Base-by-base conservation (phyloP, 1,140 invertebrate species). In the Cardiocondyla obscurior region DNA sequence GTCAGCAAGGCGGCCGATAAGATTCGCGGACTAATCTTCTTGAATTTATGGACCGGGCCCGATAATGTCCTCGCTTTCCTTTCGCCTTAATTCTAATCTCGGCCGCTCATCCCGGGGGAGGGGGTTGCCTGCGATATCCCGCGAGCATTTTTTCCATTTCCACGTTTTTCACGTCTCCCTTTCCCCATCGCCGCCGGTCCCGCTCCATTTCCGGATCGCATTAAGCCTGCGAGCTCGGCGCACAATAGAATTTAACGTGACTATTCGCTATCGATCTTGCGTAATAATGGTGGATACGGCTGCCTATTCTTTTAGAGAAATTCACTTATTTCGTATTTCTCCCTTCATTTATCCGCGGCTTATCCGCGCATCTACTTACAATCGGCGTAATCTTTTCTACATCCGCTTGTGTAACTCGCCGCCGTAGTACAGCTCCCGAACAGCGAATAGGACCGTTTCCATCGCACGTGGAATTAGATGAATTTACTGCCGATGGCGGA, bases 1-100 rank as follows among this genome's bases (percentile, higher is more conserved):
- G 28, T 19, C 16, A 8, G n/a, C 16, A 10, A 7, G 16, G 46
- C 55, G 70, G 62, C 62, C 57, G 44, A 81, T 65, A 85, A 89
- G 85, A 85, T 86, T 83, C 87, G 83, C 64, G 30, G 85, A 89
- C 89, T 91, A 90, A 91, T 91, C 90, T 91, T 89, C 83, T 77
- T 72, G 83, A 90, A 91, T 91, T 91, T 91, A 91, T 91, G 88
- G 85, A 89, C 88, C 88, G 60, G 60, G 70, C 79, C 88, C 82
- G 89, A 91, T 91, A 91, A 90, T 89, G 90, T 90, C 89, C 85
- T 83, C 89, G 88, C 85, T 85, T 91, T 88, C 87, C 89, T 84
- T 85, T 90, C 88, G 89, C 90, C 86, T 89, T 90, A 90, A 90
- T 90, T 88, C 82, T 88, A 87, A 85, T 83, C 89, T 82, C 42